Percentiles rank a stretch among this genome's conserved stretches.
phyloP scores from a whole-genome alignment of 1,140 invertebrate genomes.

The Wiebesia pumilae region DNA sequence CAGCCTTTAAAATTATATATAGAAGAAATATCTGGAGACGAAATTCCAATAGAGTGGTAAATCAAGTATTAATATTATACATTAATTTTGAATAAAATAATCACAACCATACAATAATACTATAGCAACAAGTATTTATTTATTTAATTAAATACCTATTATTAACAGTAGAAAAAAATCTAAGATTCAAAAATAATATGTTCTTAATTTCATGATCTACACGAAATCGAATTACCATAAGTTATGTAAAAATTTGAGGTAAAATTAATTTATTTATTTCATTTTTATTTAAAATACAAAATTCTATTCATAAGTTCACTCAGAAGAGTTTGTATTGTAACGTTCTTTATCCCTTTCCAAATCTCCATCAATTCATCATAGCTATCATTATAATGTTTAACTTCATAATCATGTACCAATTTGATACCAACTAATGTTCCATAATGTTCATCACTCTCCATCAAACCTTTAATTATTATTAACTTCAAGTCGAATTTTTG shows the following conservation, averaged over 20 bases:
- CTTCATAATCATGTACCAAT: not conserved
- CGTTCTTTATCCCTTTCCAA: not conserved
- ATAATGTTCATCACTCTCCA: not conserved
- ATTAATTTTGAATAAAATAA: not conserved
- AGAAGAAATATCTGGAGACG: not conserved
- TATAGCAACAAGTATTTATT: not conserved
- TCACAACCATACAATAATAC: no score
- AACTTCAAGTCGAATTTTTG: not conserved
- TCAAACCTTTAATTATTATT: not conserved
- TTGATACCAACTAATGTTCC: slow-evolving; percentile 6
- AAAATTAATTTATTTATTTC: not conserved
- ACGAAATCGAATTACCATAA: not conserved
- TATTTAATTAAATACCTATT: not conserved
- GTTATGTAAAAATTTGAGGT: not conserved
- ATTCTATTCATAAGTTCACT: not conserved
- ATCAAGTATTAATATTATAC: not conserved
- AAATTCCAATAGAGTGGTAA: not conserved
- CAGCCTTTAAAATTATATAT: slow-evolving; percentile 28
- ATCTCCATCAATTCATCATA: slow-evolving; percentile 8
- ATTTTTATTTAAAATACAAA: not conserved
- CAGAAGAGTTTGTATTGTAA: not conserved
- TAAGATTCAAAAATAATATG: no score
- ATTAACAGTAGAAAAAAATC: not conserved
- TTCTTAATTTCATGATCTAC: not conserved
- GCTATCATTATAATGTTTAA: not conserved